Base-by-base conservation (phyloP, 2,888 invertebrate genomes). In the Atrina japonica region DNA sequence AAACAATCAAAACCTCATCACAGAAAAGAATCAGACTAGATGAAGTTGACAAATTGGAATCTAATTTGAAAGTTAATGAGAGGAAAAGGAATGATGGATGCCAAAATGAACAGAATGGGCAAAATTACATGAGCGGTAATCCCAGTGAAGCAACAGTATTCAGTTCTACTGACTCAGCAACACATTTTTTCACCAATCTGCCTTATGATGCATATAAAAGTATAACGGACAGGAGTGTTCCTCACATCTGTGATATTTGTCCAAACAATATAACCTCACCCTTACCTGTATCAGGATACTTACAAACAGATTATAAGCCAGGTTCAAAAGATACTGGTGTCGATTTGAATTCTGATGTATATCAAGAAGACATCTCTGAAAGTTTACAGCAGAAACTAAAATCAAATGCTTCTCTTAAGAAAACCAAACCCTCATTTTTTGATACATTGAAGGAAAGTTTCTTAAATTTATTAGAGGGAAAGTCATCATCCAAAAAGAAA, bases 371-470 rank as follows among this genome's bases (percentile, higher is more conserved):
- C 27, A 50, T 1, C 7, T n/a, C 53, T 30, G 27, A 59, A 29
- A 40, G 16, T 7, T 21, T 23, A 16, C 29, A 55, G 16, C 23
- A 30, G 7, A 11, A 11, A 35, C 3, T 3, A 11, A 45, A 61
- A 43, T 60, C 23, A 21, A 58, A 67, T 45, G 35, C 23, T 11
- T 56, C 56, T 47, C 45, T 53, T 29, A 53, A 66, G 35, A 73
- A 67, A 55, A 69, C 52, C 30, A 66, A 70, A 43, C 23, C 53
- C 11, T 78, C 79, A 30, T 64, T 81, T 41, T 77, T 81, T 64
- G 65, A 70, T n/a, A 56, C 70, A 9, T 52, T 81, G n/a, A 81
- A 81, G 52, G 70, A 72, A 49, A 77, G 78, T 66, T 66, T 81
- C n/a, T 49, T 75, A 27, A 73, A 75, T 27, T 47, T 80, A 23